Percentiles rank a stretch among this genome's conserved stretches.
These are phyloP conservation scores for Jaculus jaculus DNA, from an alignment of 2,113 vertebrate species.

Conservation along the genomic window DNA sequence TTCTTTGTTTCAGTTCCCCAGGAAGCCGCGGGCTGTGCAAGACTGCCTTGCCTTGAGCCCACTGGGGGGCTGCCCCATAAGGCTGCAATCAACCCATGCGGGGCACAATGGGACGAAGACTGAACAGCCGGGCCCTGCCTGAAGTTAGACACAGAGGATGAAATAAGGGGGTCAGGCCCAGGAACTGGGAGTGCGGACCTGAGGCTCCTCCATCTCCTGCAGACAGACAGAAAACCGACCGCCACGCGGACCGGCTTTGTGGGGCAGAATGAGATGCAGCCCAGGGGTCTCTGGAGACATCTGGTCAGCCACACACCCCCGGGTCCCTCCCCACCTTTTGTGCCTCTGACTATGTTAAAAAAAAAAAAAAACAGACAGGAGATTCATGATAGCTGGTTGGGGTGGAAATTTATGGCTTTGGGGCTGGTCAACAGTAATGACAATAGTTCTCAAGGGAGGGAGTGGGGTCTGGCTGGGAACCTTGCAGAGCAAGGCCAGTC, in stretches of 20 bases:
- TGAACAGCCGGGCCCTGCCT: neutral
- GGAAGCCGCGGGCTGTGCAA: neutral
- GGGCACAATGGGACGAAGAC: slow-evolving; percentile 10
- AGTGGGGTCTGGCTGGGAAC: neutral
- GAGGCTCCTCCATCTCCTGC: neutral
- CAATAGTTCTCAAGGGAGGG: slow-evolving; percentile 16
- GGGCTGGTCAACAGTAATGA: slow-evolving; percentile 28
- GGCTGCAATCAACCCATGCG: neutral
- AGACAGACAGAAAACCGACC: neutral
- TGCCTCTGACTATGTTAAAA: neutral
- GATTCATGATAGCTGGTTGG: neutral
- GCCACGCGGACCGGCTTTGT: too few species aligned
- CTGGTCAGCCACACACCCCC: neutral
- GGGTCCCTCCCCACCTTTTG: neutral
- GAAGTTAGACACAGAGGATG: neutral
- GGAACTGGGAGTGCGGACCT: too few species aligned
- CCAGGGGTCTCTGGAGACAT: slow-evolving; percentile 12
- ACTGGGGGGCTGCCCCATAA: neutral
- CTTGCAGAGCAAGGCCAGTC: neutral
- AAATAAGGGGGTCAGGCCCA: neutral
- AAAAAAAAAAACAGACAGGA: slow-evolving; percentile 51
- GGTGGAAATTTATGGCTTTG: slow-evolving; percentile 20
- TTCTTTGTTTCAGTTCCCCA: too few species aligned
- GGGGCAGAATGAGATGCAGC: fast-evolving
- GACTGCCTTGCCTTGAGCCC: too few species aligned